These are phyloP conservation scores for Lagorchestes hirsutus DNA, from an alignment of 2,797 vertebrate species.

Conservation along the genomic window DNA sequence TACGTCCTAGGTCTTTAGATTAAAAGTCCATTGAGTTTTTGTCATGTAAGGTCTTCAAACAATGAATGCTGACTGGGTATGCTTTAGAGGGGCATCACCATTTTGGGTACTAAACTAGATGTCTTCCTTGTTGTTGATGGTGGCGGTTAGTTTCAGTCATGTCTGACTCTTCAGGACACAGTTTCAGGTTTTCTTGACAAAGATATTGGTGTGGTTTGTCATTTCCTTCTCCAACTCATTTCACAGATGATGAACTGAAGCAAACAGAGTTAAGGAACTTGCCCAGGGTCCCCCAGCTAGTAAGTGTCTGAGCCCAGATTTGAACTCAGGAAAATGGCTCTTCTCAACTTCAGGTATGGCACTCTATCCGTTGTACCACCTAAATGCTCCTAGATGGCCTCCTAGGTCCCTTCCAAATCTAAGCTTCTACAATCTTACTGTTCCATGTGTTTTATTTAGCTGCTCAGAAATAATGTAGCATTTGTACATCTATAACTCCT, in stretches of 20 bases:
- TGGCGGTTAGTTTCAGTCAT: not conserved
- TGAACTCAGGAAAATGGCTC: not conserved
- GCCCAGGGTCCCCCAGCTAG: not conserved
- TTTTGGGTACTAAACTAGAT: not conserved
- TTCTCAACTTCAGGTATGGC: not conserved
- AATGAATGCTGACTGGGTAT: not conserved
- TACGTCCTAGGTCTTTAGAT: not conserved
- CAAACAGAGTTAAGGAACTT: not conserved
- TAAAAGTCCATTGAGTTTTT: not conserved
- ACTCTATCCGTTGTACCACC: not conserved
- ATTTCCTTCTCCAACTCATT: not conserved
- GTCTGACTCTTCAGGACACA: not conserved
- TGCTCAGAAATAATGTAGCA: slow-evolving; percentile 5
- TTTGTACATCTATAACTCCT: slow-evolving; percentile 22
- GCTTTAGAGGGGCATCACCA: not conserved
- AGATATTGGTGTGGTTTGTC: not conserved
- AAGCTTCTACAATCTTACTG: not conserved
- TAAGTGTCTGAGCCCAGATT: not conserved
- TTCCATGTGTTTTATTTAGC: slow-evolving; percentile 2
- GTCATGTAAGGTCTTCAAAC: not conserved
- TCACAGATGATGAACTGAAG: not conserved
- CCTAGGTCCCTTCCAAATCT: not conserved
- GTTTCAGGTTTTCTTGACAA: not conserved
- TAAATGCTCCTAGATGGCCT: not conserved
- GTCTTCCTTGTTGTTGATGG: not conserved